Percentiles rank a stretch among this genome's conserved stretches.
phyloP scores from a whole-genome alignment of 2,113 vertebrate genomes.

The Scomber colias region DNA sequence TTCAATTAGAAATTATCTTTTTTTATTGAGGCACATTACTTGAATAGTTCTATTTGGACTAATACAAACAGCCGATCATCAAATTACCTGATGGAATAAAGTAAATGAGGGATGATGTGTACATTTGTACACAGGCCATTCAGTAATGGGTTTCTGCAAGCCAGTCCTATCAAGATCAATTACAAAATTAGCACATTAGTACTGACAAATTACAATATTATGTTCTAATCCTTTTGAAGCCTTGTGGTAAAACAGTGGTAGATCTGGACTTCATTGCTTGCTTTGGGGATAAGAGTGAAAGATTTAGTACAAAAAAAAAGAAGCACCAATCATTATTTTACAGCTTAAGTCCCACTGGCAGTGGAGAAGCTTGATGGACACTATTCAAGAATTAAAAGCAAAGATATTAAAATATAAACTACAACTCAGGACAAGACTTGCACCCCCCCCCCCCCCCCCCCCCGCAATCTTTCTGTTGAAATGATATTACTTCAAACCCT shows the following conservation, averaged over 20 bases:
- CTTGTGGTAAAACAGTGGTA: conserved; percentile 54
- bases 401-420: conserved; percentile 32
- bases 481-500: neutral
- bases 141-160: conserved; percentile 65
- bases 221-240: conserved; percentile 64
- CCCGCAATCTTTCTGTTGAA: neutral
- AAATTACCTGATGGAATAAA: conserved; percentile 23
- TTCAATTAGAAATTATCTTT: conserved; percentile 1
- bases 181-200: conserved; percentile 63
- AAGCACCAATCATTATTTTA: conserved; percentile 17
- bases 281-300: conserved; percentile 51
- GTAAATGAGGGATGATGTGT: conserved; percentile 29
- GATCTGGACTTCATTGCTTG: conserved; percentile 32
- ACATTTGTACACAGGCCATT: conserved; percentile 33
- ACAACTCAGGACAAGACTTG: neutral
- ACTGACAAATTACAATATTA: conserved; percentile 57
- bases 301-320: conserved; percentile 27
- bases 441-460: too few relatives aligned
- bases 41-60: conserved; percentile 10
- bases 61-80: conserved; percentile 24
- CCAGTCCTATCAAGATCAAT: conserved; percentile 68
- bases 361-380: conserved; percentile 10
- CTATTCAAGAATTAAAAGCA: conserved; percentile 18
- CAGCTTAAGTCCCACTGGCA: conserved; percentile 26
- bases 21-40: neutral